Percentiles rank a stretch among this genome's conserved stretches.
These are phyloP conservation scores for Plagodis pulveraria DNA, from an alignment of 2,888 invertebrate genomes.

Conservation along the genomic window DNA sequence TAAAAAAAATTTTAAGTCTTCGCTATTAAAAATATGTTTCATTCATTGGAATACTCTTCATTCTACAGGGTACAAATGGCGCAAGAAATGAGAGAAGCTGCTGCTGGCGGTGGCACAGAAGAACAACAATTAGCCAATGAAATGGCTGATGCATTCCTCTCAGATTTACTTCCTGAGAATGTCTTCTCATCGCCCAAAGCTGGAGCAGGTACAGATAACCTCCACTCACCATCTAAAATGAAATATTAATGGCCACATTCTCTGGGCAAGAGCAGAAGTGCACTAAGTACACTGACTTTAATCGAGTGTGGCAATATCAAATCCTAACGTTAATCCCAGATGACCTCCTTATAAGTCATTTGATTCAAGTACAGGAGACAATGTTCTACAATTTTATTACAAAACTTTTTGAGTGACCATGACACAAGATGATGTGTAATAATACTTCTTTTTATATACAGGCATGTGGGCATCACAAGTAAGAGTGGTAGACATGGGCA, in stretches of 20 bases:
- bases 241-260: conserved; percentile 69
- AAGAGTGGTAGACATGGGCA: conserved; percentile 93
- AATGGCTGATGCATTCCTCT: conserved; percentile 98
- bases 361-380: conserved; percentile 81
- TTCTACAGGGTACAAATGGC: conserved; percentile 95
- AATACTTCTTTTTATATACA: no score
- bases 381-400: no score
- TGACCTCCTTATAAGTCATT: conserved; percentile 69
- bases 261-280: conserved; percentile 81
- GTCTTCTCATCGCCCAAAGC: conserved; percentile 98
- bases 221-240: neutral
- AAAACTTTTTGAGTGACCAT: no score
- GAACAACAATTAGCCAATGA: conserved; percentile 98
- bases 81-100: conserved; percentile 98
- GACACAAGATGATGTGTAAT: no score
- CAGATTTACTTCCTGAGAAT: conserved; percentile 97
- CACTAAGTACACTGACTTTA: conserved; percentile 71
- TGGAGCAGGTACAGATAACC: conserved; percentile 86
- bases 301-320: conserved; percentile 79
- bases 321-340: conserved; percentile 82
- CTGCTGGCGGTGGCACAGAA: conserved; percentile 91
- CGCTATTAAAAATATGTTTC: neutral
- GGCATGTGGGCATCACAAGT: conserved; percentile 98
- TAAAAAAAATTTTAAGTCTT: neutral
- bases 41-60: neutral